These are phyloP conservation scores for Halictus rubicundus DNA, from an alignment of 1,140 invertebrate genomes.

Conservation along the genomic window DNA sequence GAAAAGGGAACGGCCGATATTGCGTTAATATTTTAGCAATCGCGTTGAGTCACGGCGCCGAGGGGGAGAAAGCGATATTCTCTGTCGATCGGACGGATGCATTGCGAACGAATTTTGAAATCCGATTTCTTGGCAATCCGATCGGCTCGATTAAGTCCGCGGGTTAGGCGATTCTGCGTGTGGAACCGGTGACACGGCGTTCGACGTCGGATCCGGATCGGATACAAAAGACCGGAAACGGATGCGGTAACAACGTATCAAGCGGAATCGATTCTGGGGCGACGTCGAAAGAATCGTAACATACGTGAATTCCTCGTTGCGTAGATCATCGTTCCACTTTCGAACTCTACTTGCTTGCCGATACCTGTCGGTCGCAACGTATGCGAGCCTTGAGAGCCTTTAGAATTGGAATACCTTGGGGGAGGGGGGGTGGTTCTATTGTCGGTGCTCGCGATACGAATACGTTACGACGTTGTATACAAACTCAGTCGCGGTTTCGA, in stretches of 20 bases:
- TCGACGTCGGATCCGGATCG: neutral
- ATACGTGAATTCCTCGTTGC: slow-evolving; percentile 25
- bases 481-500: too few species aligned
- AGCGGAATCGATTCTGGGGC: slow-evolving; percentile 14
- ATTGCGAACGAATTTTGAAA: neutral
- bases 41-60: slow-evolving; percentile 18
- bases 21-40: slow-evolving; percentile 38
- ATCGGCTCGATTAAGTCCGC: too few species aligned
- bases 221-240: slow-evolving; percentile 39
- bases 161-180: too few species aligned
- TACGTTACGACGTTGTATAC: too few species aligned
- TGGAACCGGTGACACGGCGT: neutral
- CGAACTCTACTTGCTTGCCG: slow-evolving; percentile 5
- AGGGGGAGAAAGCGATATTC: slow-evolving; percentile 20
- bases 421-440: too few species aligned
- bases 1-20: neutral
- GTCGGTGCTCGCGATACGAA: too few species aligned
- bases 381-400: neutral
- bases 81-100: neutral
- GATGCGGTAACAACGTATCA: slow-evolving; percentile 29
- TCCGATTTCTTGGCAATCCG: too few species aligned
- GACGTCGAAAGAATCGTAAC: slow-evolving; percentile 12
- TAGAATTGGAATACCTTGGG: neutral
- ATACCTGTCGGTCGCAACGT: neutral
- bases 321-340: slow-evolving; percentile 34